Conservation (phyloP, 2,797 vertebrate genomes). For the Sebastes goodei region DNA sequence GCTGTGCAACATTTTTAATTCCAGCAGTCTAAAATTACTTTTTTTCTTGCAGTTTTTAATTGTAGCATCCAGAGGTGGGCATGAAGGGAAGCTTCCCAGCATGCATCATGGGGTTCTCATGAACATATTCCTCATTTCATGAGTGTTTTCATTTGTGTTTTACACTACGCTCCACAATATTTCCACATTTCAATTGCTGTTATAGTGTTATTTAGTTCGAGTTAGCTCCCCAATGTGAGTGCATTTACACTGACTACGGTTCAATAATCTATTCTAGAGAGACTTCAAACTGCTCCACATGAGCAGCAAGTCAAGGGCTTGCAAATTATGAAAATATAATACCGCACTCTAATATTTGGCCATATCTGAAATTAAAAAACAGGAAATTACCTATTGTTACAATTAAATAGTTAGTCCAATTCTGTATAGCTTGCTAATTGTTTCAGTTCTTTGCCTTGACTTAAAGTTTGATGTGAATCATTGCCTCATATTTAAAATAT, state of each 20-base stretch:
- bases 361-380: background rate
- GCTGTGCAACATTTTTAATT: background rate
- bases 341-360: background rate
- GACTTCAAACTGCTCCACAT: background rate
- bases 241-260: background rate
- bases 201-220: background rate
- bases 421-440: background rate
- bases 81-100: constrained; percentile 10
- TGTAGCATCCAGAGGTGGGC: background rate
- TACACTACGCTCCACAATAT: background rate
- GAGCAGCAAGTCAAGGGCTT: background rate
- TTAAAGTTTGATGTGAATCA: background rate
- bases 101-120: background rate
- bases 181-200: background rate
- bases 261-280: background rate
- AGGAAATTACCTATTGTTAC: accelerated
- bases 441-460: background rate
- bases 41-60: background rate
- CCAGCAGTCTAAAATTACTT: background rate
- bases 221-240: background rate
- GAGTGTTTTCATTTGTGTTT: background rate
- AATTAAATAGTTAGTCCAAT: background rate
- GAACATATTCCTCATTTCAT: background rate
- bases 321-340: background rate
- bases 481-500: background rate